Conservation (phyloP, 1,140 invertebrate genomes). For the Drosophila teissieri region DNA sequence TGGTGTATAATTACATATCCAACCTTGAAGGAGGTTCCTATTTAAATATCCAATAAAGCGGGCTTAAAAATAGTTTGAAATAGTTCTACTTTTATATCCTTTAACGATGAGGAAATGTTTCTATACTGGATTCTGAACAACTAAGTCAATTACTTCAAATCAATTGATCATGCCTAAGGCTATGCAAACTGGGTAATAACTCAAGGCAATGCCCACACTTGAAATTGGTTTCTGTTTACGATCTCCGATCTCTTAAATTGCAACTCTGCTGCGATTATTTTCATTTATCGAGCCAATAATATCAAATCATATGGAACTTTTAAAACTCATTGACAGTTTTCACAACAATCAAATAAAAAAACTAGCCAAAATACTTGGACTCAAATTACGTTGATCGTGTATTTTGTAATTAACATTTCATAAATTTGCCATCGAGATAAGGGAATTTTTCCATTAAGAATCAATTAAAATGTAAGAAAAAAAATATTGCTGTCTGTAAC, state of each 20-base stretch:
- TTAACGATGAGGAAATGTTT: not conserved
- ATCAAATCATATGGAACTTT: conserved; percentile 43
- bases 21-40: not conserved
- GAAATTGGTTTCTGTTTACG: conserved; percentile 39
- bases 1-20: not conserved
- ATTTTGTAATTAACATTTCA: conserved; percentile 82
- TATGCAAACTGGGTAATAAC: conserved; percentile 37
- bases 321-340: conserved; percentile 68
- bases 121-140: not conserved
- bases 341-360: conserved; percentile 41
- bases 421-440: conserved; percentile 80
- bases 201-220: conserved; percentile 10
- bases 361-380: conserved; percentile 38
- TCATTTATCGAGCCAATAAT: conserved; percentile 38
- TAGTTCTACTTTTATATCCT: too few species aligned
- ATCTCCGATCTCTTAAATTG: conserved; percentile 39
- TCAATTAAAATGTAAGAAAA: conserved; percentile 79
- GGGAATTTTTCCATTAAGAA: conserved; percentile 82
- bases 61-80: too few species aligned
- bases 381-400: conserved; percentile 56
- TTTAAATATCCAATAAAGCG: conserved; percentile 4
- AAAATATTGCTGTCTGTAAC: conserved; percentile 47
- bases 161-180: conserved; percentile 27
- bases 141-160: conserved; percentile 31
- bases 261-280: conserved; percentile 52